These are phyloP conservation scores for Gymnarchus niloticus DNA, from an alignment of 2,113 vertebrate species.

Conservation along the genomic window DNA sequence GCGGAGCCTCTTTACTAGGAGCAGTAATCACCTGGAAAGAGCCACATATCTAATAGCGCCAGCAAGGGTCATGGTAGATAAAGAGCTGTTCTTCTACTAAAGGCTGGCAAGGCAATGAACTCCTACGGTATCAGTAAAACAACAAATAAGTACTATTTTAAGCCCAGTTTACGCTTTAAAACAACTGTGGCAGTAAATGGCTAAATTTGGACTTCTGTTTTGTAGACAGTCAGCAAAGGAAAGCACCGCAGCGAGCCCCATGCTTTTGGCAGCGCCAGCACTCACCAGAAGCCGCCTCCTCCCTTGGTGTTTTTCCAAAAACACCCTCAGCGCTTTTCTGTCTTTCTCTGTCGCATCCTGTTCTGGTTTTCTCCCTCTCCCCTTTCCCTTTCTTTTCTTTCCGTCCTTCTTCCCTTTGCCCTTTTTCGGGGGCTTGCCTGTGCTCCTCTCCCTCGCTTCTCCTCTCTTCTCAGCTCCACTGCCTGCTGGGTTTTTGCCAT, in stretches of 20 bases:
- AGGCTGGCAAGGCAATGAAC: not conserved
- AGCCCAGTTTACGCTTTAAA: not conserved
- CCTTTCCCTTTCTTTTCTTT: constrained; percentile 57
- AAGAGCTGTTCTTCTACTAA: not conserved
- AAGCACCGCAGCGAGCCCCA: too few species aligned
- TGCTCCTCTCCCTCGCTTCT: constrained; percentile 26
- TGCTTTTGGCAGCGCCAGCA: not conserved
- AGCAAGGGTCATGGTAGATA: not conserved
- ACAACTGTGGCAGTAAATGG: not conserved
- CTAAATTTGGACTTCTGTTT: not conserved
- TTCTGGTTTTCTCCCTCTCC: constrained; percentile 57
- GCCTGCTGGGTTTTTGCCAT: not conserved
- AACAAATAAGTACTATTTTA: not conserved
- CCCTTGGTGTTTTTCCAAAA: constrained; percentile 54
- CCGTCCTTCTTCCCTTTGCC: constrained; percentile 57
- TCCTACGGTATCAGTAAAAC: not conserved
- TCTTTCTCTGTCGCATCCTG: constrained; percentile 50
- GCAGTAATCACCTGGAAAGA: constrained; percentile 58
- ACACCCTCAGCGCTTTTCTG: constrained; percentile 47
- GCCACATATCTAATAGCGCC: constrained; percentile 15
- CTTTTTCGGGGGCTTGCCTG: constrained; percentile 50
- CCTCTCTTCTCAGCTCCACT: constrained; percentile 21
- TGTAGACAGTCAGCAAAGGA: too few species aligned
- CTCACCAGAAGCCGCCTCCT: constrained; percentile 64
- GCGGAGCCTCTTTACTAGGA: constrained; percentile 47